phyloP scores from a whole-genome alignment of 2,888 invertebrate genomes.

The Tetramorium bicarinatum region DNA sequence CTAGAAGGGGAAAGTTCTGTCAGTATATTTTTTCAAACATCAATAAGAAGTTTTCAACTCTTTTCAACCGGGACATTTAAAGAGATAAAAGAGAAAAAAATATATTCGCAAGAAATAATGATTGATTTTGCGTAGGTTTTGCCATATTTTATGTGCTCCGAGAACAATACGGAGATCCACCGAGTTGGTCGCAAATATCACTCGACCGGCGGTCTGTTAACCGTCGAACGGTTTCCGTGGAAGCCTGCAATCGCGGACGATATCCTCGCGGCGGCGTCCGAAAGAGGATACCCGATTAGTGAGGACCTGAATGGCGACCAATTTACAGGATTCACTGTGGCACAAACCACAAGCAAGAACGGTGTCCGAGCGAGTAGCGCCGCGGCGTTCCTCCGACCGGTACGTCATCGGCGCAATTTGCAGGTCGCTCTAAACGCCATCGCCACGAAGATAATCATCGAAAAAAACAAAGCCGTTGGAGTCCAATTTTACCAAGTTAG shows the following conservation, averaged over 20 bases:
- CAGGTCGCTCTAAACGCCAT: constrained; percentile 89
- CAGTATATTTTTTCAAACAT: background rate
- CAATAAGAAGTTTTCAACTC: background rate
- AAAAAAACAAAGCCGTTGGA: constrained; percentile 87
- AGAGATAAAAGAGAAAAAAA: background rate
- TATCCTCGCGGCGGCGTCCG: constrained; percentile 89
- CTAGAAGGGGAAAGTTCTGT: background rate
- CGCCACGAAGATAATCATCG: constrained; percentile 88
- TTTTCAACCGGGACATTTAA: background rate
- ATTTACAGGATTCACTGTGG: constrained; percentile 89
- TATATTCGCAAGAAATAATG: background rate
- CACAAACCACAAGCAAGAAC: constrained; percentile 89
- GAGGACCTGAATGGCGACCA: constrained; percentile 90
- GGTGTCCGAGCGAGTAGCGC: constrained; percentile 89
- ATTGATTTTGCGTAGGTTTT: constrained; percentile 87
- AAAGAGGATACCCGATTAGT: constrained; percentile 89
- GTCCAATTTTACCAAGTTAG: constrained; percentile 88
- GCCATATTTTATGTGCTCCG: constrained; percentile 91
- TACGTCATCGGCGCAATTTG: constrained; percentile 88
- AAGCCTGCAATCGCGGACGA: constrained; percentile 89
- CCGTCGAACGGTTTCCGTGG: constrained; percentile 89
- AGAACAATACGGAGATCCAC: constrained; percentile 90
- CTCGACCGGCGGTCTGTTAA: constrained; percentile 89
- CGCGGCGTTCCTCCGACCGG: constrained; percentile 89
- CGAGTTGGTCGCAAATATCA: constrained; percentile 89